Evolutionary conservation across 2,888 invertebrate species (phyloP), one percentile per base, ranked within the genome.

Genomic region (Barypeithes pellucidus): DNA sequence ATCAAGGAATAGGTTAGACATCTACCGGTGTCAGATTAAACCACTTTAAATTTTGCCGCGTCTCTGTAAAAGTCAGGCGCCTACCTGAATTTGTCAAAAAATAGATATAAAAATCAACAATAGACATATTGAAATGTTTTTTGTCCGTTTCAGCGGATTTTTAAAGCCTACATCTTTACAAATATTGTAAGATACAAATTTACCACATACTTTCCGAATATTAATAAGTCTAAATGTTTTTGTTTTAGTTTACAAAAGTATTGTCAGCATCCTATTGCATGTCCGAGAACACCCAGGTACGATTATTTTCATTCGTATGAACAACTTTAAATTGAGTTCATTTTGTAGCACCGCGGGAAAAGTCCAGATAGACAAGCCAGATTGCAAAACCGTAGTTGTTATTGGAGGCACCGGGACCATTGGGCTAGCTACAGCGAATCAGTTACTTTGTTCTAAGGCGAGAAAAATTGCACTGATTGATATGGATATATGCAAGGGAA

Each of bases 341-440:
- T 43, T 8, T 63, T 63, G 14, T 24, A 63, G 63, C 12, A 18
- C 47, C 2, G 45, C 50, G 1, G 52, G 50, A 33, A 69, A 69
- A 24, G 54, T 22, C 12, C 45, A 62, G 57, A 65, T 57, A 20
- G 33, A 20, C 14, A 45, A 65, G 60, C 67, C 67, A 18, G 57
- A 71, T 24, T 71, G 71, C 24, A 61, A 62, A 50, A 73, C 33
- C 11, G 71, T 61, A 18, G 39, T 73, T n/a, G 71, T 76, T 33
- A 24, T 63, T 33, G 76, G 76, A 16, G 76, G 76, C 3, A 73
- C 73, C 20, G 76, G 76, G 4, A 54, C 36, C 1, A 61, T 76
- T 20, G 76, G 76, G 8, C 43, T 71, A 61, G 76, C 76, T 1
- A 71, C 66, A 22, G 76, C 73, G n/a, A 73, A 63, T 22, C 73